Conservation (phyloP, 2,888 invertebrate genomes). For the Hetaerina titia region DNA sequence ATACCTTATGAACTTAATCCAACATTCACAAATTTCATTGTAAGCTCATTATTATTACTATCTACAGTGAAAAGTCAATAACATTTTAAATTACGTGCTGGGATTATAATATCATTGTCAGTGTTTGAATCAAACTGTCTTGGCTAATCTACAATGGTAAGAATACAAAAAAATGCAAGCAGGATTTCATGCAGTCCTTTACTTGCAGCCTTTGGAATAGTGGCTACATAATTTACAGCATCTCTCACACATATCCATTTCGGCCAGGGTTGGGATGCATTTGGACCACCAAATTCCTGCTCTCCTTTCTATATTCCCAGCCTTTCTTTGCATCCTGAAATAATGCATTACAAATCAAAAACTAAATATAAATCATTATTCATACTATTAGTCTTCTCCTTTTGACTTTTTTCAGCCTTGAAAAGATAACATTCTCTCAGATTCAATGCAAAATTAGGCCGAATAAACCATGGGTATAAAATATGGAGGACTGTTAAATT, state of each 20-base stretch:
- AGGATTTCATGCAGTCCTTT: background rate
- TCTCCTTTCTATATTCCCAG: slow-evolving; percentile 87
- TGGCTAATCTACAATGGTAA: slow-evolving; percentile 43
- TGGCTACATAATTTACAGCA: background rate
- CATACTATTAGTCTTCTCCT: too few species aligned
- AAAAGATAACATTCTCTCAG: too few species aligned
- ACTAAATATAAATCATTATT: too few species aligned
- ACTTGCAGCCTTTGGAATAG: background rate
- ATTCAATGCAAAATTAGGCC: too few species aligned
- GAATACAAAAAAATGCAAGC: slow-evolving; percentile 50
- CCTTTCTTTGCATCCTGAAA: slow-evolving; percentile 83
- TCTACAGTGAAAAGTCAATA: slow-evolving; percentile 36
- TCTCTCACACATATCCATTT: slow-evolving; percentile 71
- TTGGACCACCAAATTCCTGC: slow-evolving; percentile 92
- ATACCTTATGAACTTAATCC: background rate
- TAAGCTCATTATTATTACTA: slow-evolving; percentile 54
- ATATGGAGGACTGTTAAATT: too few species aligned
- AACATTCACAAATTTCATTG: background rate
- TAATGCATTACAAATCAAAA: background rate
- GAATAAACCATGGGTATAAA: too few species aligned
- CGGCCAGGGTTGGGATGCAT: slow-evolving; percentile 86
- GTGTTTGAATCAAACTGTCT: slow-evolving; percentile 26
- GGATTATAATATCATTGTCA: slow-evolving; percentile 36
- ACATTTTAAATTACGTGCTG: slow-evolving; percentile 47
- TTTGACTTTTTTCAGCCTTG: too few species aligned